phyloP scores from a whole-genome alignment of 2,888 invertebrate species.

The Sceliomorpha sp. region DNA sequence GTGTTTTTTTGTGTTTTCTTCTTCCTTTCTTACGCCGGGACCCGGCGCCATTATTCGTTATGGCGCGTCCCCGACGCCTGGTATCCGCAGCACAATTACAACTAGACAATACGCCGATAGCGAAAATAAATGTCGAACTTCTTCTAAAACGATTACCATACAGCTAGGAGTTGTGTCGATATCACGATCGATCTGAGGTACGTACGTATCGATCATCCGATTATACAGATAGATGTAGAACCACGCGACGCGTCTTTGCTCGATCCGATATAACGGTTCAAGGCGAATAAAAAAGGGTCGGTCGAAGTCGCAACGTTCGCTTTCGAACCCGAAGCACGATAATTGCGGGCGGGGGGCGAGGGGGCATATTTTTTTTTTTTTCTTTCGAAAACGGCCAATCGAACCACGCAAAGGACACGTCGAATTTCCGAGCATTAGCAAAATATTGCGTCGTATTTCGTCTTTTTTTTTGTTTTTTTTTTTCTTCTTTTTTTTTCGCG shows the following conservation, averaged over 20 bases:
- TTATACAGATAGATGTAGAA: conserved; percentile 53
- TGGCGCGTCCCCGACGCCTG: conserved; percentile 21
- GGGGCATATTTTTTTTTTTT: not conserved
- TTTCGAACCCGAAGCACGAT: not conserved
- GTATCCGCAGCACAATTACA: conserved; percentile 48
- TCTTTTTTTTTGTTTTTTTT: conserved; percentile 42
- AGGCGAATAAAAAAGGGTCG: conserved; percentile 5
- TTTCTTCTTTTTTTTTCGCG: conserved; percentile 63
- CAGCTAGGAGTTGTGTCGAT: conserved; percentile 77
- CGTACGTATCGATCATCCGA: conserved; percentile 73
- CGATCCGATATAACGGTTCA: conserved; percentile 34
- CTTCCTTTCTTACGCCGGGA: conserved; percentile 40
- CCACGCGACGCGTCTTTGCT: conserved; percentile 40
- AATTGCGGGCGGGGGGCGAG: not conserved
- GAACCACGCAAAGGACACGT: conserved; percentile 25
- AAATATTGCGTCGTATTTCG: conserved; percentile 67
- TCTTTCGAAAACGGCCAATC: conserved; percentile 2
- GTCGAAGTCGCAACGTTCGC: not conserved
- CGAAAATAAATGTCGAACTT: conserved; percentile 72
- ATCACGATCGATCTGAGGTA: conserved; percentile 78
- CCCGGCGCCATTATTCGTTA: conserved; percentile 39
- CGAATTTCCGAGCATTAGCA: conserved; percentile 71
- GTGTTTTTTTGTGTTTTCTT: conserved; percentile 54
- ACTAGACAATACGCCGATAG: conserved; percentile 68
- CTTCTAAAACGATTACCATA: conserved; percentile 68